Evolutionary conservation across 2,797 vertebrate genomes (phyloP).

Genomic region (Crocidura indochinensis): DNA sequence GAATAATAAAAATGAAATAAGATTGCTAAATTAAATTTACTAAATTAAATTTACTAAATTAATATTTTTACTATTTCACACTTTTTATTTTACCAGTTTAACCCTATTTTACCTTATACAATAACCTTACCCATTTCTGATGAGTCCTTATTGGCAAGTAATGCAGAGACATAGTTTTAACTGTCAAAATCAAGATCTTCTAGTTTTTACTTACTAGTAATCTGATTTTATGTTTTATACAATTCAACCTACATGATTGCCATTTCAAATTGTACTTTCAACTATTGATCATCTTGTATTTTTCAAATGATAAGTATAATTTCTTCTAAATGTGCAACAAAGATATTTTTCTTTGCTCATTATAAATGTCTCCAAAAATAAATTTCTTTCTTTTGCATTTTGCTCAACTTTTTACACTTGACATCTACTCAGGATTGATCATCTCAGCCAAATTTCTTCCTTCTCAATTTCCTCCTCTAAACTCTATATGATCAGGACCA

Average conservation of each 20-base stretch:
- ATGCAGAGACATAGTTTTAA: not conserved
- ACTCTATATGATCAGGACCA: not conserved
- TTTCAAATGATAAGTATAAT: too few species aligned
- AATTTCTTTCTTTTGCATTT: not conserved
- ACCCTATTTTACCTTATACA: constrained; percentile 7
- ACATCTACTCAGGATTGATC: not conserved
- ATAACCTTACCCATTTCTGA: not conserved
- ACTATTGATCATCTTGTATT: too few species aligned
- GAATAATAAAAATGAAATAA: constrained; percentile 6
- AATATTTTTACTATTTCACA: not conserved
- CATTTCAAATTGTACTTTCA: not conserved
- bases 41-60: not conserved
- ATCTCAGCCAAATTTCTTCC: not conserved
- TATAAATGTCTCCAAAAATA: not conserved
- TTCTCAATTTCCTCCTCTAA: constrained; percentile 16
- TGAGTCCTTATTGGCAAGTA: not conserved
- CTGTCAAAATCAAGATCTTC: constrained; percentile 20
- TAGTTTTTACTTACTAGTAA: not conserved
- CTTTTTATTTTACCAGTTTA: not conserved
- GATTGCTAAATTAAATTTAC: constrained; percentile 21
- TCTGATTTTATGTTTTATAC: constrained; percentile 5
- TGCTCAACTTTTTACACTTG: not conserved
- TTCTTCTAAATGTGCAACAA: too few species aligned
- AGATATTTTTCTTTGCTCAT: constrained; percentile 17
- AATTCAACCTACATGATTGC: not conserved